Conservation (phyloP, 53 echinoderm and acorn worm species). For the Echinometra lucunter region DNA sequence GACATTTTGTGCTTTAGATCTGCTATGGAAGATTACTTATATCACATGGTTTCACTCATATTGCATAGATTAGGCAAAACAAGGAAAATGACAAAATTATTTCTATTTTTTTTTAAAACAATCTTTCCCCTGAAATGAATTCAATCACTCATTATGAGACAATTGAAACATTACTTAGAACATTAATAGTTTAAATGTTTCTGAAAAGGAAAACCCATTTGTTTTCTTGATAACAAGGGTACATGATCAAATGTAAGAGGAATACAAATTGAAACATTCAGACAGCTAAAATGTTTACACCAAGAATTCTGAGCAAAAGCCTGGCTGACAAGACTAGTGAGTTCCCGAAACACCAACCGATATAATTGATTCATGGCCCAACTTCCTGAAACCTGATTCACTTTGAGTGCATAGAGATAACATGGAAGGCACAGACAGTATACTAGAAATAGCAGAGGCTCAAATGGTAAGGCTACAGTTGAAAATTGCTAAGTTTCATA, state of each 20-base stretch:
- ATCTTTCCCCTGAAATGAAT: conserved; percentile 1
- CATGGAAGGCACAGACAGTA: conserved; percentile 30
- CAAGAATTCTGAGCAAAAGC: conserved; percentile 29
- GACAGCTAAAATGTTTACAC: not conserved
- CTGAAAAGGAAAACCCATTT: not conserved
- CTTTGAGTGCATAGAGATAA: conserved; percentile 51
- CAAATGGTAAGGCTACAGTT: conserved; percentile 44
- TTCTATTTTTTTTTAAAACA: not conserved
- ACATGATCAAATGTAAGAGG: not conserved
- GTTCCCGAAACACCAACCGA: conserved; percentile 35
- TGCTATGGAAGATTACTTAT: conserved; percentile 35
- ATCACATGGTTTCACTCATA: conserved; percentile 53
- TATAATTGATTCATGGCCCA: conserved; percentile 58
- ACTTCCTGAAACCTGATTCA: conserved; percentile 62
- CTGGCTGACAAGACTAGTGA: not conserved
- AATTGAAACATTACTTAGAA: no score
- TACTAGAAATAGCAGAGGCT: conserved; percentile 35
- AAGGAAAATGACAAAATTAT: conserved; percentile 6
- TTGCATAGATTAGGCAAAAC: conserved; percentile 50
- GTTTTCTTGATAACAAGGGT: not conserved
- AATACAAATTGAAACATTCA: conserved; percentile 20
- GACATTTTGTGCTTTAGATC: conserved; percentile 35
- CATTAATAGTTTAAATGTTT: not conserved
- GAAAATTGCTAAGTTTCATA: conserved; percentile 60
- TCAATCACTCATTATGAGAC: not conserved